These are phyloP conservation scores for Chromoteleia sp. DNA, from an alignment of 2,888 invertebrate species.

Conservation along the genomic window DNA sequence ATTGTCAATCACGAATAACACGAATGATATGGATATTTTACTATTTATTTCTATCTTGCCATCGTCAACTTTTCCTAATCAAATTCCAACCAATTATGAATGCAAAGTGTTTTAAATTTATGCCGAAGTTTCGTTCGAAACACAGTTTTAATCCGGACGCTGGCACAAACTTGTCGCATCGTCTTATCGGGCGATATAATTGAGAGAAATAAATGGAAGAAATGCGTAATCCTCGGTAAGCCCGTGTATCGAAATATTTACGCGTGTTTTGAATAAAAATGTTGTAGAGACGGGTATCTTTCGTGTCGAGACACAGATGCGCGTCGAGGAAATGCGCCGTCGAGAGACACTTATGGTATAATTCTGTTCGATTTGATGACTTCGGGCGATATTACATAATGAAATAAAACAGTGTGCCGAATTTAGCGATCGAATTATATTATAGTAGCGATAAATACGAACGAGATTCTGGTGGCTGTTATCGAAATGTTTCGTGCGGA, in stretches of 20 bases:
- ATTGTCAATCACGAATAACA: too few species aligned
- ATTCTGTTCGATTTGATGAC: conserved; percentile 34
- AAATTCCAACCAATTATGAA: not conserved
- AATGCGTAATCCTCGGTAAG: conserved; percentile 54
- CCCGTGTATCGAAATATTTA: conserved; percentile 43
- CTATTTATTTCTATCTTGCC: too few species aligned
- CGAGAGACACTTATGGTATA: conserved; percentile 24
- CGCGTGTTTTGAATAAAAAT: conserved; percentile 52
- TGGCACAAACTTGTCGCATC: conserved; percentile 30
- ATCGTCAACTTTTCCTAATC: not conserved
- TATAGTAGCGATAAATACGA: conserved; percentile 10
- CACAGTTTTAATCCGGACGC: conserved; percentile 34
- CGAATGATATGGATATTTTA: too few species aligned
- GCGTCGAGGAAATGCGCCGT: conserved; percentile 10
- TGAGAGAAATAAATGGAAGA: conserved; percentile 60
- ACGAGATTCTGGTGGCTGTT: conserved; percentile 30
- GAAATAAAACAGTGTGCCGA: conserved; percentile 32
- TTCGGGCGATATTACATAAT: conserved; percentile 39
- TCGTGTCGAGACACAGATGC: not conserved
- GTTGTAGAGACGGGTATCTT: not conserved
- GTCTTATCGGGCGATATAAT: conserved; percentile 37
- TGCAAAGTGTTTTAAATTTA: conserved; percentile 9
- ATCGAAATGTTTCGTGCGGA: conserved; percentile 47
- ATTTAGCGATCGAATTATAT: conserved; percentile 41
- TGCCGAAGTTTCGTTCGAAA: conserved; percentile 4